Evolutionary conservation across 1,140 invertebrate genomes (phyloP), one percentile per base, ranked within the genome.

Genomic region (Heliconius hermathena): DNA sequence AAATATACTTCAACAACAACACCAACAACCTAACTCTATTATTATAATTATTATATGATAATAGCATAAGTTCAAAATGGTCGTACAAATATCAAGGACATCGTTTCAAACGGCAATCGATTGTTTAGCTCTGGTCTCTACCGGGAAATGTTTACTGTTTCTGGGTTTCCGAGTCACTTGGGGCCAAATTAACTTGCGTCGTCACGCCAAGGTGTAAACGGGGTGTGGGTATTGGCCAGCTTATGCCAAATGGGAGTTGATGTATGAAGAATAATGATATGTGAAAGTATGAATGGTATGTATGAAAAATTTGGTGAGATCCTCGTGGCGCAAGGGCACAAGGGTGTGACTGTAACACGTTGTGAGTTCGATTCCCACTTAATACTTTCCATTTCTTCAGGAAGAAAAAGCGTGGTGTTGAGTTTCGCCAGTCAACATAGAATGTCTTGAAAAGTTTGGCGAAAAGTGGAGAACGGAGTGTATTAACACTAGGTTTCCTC

Each of bases 201-300:
- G 72, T 74, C 71, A 74, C 57, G 38, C 70, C 13, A 41, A 33
- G 22, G 38, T 78, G 72, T 74, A 70, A 78, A 74, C 72, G 33
- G n/a, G 57, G 71, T 52, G 33, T 70, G 38, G 6, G 8, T 22
- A 22, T 77, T 66, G 60, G 38, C n/a, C 52, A 77, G 54, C 82
- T 82, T 83, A 81, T 81, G 81, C 78, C 70, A 81, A 83, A 79
- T 84, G 78, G 66, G 83, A 85, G 76, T 73, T 71, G 72, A 82
- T 41, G 73, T 85, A 84, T 83, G 76, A 79, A 86, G 84, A 83
- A 80, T 84, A 84, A 83, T 84, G 84, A 82, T 82, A 83, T 82
- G 80, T 75, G 78, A 79, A 79, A 49, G 78, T 71, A 26, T 13
- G 11, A 16, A 66, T 29, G 4, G 29, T n/a, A n/a, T n/a, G n/a